Evolutionary conservation across 1,140 invertebrate species (phyloP), one percentile per base, ranked within the genome.

Genomic region (Aphis gossypii): DNA sequence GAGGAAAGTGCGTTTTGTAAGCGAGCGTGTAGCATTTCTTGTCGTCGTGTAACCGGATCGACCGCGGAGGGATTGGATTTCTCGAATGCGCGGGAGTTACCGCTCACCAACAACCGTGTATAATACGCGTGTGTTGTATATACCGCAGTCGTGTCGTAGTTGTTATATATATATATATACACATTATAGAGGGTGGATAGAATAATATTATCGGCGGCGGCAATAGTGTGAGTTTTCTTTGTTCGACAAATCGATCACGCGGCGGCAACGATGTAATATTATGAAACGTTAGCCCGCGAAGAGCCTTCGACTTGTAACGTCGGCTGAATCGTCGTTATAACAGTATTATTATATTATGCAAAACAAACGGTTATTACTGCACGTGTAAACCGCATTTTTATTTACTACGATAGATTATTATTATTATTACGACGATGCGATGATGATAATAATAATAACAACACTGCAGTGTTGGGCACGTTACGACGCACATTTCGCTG

Each of bases 241-340:
- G 68, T 92, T 92, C 90, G 68, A 48, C 90, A 38, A 92, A 92
- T 92, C 90, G 90, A 92, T 92, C 56, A 46, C 60, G 60, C 90
- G 44, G 23, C 9, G 68, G 68, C 38, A n/a, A 44, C 44, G 25
- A 83, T 51, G 76, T 0, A 51, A 48, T n/a, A 76, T 76, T 60
- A 60, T 76, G 30, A 68, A 68, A 90, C 38, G 56, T 38, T 41
- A 30, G 38, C 56, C 48, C 25, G 5, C 23, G 1, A 30, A 86
- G 30, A 25, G 84, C 44, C 38, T 44, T 23, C 38, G 48, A 51
- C 48, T 51, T 51, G 48, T 18, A 51, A 51, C 14, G 18, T 51
- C 18, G 48, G 48, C 48, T 18, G 48, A 51, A 3, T 82, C 83
- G 38, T 41, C 83, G 83, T 41, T 41, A 84, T 41, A 9, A 84